These are phyloP conservation scores for Microctonus hyperodae DNA, from an alignment of 2,888 invertebrate species.

Conservation along the genomic window DNA sequence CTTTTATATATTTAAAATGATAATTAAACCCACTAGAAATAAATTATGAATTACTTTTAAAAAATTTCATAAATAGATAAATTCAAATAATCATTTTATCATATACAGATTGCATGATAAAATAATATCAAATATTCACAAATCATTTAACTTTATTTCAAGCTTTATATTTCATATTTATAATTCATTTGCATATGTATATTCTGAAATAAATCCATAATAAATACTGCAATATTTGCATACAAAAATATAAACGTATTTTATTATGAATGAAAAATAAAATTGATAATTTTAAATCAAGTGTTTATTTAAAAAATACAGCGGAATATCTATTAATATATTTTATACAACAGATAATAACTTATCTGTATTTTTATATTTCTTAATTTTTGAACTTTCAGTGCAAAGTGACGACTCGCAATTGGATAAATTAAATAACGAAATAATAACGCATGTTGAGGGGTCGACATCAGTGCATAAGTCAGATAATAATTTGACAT, in stretches of 20 bases:
- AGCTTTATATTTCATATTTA: background rate
- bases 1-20: background rate
- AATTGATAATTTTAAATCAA: no score
- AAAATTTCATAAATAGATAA: background rate
- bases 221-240: background rate
- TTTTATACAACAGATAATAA: background rate
- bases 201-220: background rate
- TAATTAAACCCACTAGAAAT: background rate
- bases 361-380: background rate
- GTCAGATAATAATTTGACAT: background rate
- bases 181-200: slow-evolving; percentile 1
- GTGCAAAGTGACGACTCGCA: background rate
- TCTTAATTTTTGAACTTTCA: slow-evolving; percentile 14
- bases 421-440: background rate
- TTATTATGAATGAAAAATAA: background rate
- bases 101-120: background rate
- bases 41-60: background rate
- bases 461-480: background rate
- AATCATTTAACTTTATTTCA: background rate
- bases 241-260: background rate
- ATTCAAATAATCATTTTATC: background rate
- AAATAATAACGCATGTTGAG: background rate
- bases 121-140: background rate
- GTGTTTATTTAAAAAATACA: no score
- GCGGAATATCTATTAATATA: no score